These are phyloP conservation scores for Andrena dorsata DNA, from an alignment of 2,888 invertebrate genomes.

Conservation along the genomic window DNA sequence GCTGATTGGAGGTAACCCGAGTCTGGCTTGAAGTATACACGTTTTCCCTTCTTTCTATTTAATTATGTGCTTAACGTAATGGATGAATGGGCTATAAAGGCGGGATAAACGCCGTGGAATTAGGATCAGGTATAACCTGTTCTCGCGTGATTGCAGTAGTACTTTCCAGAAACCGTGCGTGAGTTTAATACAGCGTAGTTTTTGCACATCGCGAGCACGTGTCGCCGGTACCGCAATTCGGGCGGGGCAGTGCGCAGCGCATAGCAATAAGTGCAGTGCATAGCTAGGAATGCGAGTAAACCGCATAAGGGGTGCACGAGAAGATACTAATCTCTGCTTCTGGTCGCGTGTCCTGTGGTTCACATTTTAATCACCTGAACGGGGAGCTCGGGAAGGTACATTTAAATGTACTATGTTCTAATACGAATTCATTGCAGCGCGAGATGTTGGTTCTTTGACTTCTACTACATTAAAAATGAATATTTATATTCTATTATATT, in stretches of 20 bases:
- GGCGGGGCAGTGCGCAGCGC: conserved; percentile 40
- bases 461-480: no score
- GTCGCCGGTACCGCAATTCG: conserved; percentile 50
- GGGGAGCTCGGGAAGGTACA: neutral
- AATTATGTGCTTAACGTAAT: neutral
- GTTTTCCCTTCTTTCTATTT: neutral
- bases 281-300: conserved; percentile 44
- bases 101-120: neutral
- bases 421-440: neutral
- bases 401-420: neutral
- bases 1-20: neutral
- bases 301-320: conserved; percentile 27
- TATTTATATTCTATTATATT: no score
- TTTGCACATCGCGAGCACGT: conserved; percentile 47
- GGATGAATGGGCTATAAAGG: conserved; percentile 5
- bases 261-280: neutral
- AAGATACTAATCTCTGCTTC: conserved; percentile 30
- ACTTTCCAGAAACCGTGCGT: conserved; percentile 3
- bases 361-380: neutral
- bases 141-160: neutral
- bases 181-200: conserved; percentile 26
- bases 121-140: conserved; percentile 15
- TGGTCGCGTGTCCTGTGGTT: conserved; percentile 39
- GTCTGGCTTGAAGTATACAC: neutral
- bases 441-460: no score